These are phyloP conservation scores for Margarornis squamiger DNA, from an alignment of 2,797 vertebrate genomes.

Conservation along the genomic window DNA sequence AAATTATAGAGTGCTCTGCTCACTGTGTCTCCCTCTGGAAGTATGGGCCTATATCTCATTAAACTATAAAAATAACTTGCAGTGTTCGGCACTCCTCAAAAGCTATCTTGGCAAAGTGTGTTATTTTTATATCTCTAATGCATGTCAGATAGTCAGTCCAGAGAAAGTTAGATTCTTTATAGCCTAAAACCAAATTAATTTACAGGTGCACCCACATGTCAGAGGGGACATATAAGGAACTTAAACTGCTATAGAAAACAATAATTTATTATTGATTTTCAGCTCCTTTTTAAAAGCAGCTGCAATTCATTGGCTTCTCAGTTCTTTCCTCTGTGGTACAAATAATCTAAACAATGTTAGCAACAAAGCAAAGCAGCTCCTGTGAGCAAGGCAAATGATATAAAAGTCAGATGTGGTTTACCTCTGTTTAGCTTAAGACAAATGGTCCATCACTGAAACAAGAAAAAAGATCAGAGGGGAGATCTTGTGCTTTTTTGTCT, in stretches of 20 bases:
- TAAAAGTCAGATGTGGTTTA: conserved; percentile 1
- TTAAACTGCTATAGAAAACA: conserved; percentile 62
- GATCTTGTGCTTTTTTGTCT: background rate
- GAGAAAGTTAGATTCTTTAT: conserved; percentile 52
- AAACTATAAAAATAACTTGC: conserved; percentile 77
- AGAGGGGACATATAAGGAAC: conserved; percentile 55
- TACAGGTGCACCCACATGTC: conserved; percentile 72
- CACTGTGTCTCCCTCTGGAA: conserved; percentile 68
- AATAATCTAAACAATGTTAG: conserved; percentile 38
- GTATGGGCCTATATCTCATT: conserved; percentile 68
- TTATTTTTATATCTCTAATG: conserved; percentile 75
- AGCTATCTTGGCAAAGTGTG: conserved; percentile 65
- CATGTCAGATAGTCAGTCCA: conserved; percentile 38
- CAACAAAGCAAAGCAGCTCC: conserved; percentile 3
- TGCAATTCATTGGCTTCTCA: conserved; percentile 59
- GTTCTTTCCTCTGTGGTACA: conserved; percentile 24
- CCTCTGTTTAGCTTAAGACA: background rate
- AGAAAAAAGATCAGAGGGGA: background rate
- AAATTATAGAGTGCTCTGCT: conserved; percentile 76
- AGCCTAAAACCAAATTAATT: conserved; percentile 73
- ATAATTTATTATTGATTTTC: conserved; percentile 80
- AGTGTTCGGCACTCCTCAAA: conserved; percentile 41
- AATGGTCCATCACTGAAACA: background rate
- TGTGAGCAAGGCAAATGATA: conserved; percentile 21
- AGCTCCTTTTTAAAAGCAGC: conserved; percentile 65